Percentiles rank a stretch among this genome's conserved stretches.
These are phyloP conservation scores for Stichopus horrens DNA, from an alignment of 53 echinoderm and acorn worm genomes.

Conservation along the genomic window DNA sequence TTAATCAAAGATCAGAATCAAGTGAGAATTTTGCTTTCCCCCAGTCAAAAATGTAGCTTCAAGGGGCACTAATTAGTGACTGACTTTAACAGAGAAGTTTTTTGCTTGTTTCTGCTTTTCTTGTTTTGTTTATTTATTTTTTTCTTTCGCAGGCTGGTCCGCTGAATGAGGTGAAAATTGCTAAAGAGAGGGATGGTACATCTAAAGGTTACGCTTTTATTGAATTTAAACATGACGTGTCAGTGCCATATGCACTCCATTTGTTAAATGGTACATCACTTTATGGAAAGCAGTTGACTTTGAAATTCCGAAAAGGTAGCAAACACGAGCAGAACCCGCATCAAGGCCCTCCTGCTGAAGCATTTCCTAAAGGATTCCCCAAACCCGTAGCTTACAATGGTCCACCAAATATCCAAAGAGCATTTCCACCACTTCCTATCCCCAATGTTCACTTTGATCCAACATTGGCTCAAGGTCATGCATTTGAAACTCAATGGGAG, in stretches of 20 bases:
- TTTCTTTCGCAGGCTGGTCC: slow-evolving; percentile 78
- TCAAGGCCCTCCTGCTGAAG: slow-evolving; percentile 35
- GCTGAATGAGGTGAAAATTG: slow-evolving; percentile 70
- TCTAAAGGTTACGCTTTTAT: slow-evolving; percentile 77
- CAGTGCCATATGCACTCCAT: slow-evolving; percentile 79
- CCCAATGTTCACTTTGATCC: neutral
- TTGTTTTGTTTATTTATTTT: neutral
- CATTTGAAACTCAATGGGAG: neutral
- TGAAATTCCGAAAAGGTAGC: slow-evolving; percentile 88
- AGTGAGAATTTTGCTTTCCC: too few relatives aligned
- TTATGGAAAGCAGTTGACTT: slow-evolving; percentile 53
- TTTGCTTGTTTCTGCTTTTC: neutral
- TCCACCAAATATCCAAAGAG: slow-evolving; percentile 13
- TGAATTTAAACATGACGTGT: slow-evolving; percentile 90
- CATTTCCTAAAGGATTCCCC: slow-evolving; percentile 34
- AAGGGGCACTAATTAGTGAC: too few relatives aligned
- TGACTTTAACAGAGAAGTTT: neutral
- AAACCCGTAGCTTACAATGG: neutral
- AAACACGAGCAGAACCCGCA: slow-evolving; percentile 57
- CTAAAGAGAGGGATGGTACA: slow-evolving; percentile 62
- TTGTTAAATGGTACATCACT: slow-evolving; percentile 73
- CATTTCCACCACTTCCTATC: neutral
- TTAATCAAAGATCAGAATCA: too few relatives aligned
- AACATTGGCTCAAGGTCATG: neutral
- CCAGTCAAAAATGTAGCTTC: too few relatives aligned